Conservation (phyloP, 2,113 vertebrate genomes). For the Bombycilla garrulus region DNA sequence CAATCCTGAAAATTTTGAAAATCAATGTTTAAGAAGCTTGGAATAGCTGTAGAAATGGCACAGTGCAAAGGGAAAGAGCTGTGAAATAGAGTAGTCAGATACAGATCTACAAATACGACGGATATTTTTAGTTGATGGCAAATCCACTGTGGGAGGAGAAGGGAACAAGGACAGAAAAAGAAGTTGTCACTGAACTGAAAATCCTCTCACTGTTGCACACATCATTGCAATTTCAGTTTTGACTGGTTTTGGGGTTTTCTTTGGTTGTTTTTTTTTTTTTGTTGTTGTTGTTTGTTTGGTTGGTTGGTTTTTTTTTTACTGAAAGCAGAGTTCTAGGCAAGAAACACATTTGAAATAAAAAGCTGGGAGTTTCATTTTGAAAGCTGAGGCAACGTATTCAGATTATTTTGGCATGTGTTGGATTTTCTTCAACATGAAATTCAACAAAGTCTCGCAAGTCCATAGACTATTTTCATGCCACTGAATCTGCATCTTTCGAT, state of each 20-base stretch:
- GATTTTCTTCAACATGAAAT: slow-evolving; percentile 32
- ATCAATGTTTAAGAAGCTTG: neutral
- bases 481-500: slow-evolving; percentile 28
- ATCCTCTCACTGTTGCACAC: slow-evolving; percentile 21
- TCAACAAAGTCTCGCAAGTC: slow-evolving; percentile 44
- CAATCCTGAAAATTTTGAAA: neutral
- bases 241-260: too few species aligned
- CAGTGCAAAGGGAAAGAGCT: neutral
- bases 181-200: slow-evolving; percentile 41
- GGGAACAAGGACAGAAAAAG: slow-evolving; percentile 28
- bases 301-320: neutral
- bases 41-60: neutral
- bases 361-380: slow-evolving; percentile 1
- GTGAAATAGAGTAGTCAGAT: slow-evolving; percentile 25
- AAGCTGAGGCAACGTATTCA: slow-evolving; percentile 21
- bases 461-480: slow-evolving; percentile 34
- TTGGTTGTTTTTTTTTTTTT: too few species aligned
- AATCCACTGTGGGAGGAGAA: neutral
- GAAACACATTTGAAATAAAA: slow-evolving; percentile 32
- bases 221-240: neutral
- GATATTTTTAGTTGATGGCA: slow-evolving; percentile 50
- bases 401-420: slow-evolving; percentile 33
- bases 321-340: slow-evolving; percentile 19
- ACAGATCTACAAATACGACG: slow-evolving; percentile 1
- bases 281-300: too few species aligned